Conservation (phyloP, 2,888 invertebrate genomes). For the Phyllotreta cruciferae region DNA sequence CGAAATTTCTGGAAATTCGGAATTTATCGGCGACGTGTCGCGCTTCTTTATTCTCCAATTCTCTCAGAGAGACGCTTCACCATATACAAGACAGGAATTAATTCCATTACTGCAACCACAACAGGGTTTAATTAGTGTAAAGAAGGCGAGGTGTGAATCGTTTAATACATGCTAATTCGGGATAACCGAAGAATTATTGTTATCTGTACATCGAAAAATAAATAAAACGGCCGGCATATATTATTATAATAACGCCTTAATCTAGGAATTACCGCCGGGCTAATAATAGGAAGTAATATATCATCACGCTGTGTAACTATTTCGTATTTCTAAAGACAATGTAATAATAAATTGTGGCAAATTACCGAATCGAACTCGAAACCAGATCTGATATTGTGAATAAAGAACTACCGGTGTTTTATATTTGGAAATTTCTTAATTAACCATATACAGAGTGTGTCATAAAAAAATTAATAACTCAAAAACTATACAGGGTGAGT, state of each 20-base stretch:
- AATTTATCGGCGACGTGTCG: conserved; percentile 1
- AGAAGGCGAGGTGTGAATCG: conserved; percentile 12
- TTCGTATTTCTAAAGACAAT: conserved; percentile 27
- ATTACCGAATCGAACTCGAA: conserved; percentile 26
- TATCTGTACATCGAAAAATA: conserved; percentile 12
- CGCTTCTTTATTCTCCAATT: not conserved
- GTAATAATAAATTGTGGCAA: conserved; percentile 26
- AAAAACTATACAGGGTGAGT: too few species aligned
- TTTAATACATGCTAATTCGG: conserved; percentile 12
- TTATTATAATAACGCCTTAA: not conserved
- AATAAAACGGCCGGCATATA: not conserved
- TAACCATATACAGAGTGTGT: too few species aligned
- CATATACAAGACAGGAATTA: too few species aligned
- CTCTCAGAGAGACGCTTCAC: too few species aligned
- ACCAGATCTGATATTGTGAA: conserved; percentile 10
- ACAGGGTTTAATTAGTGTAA: not conserved
- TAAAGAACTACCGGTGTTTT: conserved; percentile 12
- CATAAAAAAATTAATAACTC: too few species aligned
- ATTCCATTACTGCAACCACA: too few species aligned
- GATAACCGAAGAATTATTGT: not conserved
- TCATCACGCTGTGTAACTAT: conserved; percentile 19
- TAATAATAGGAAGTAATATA: conserved; percentile 25
- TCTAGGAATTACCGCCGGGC: conserved; percentile 2
- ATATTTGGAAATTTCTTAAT: conserved; percentile 19
- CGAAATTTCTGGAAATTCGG: conserved; percentile 14